These are phyloP conservation scores for Vulpes vulpes DNA, from an alignment of 2,113 vertebrate genomes.

Conservation along the genomic window DNA sequence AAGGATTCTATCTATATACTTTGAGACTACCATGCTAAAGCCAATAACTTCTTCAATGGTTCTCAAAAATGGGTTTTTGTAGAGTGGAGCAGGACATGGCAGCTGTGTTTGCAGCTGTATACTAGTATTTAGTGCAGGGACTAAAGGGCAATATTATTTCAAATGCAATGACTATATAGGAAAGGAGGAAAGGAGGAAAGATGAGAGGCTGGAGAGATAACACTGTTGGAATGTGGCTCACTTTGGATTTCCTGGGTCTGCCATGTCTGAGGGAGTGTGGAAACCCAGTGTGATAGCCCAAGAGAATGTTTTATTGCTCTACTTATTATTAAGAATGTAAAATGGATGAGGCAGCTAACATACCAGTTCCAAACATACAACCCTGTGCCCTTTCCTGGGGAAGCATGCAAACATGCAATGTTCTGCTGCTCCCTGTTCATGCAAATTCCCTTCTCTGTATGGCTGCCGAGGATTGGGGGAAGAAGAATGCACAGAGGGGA, in stretches of 20 bases:
- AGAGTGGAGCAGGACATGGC: background rate
- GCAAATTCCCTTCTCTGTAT: background rate
- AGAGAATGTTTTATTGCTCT: background rate
- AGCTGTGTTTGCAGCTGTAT: background rate
- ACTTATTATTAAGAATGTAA: background rate
- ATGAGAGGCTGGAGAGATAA: background rate
- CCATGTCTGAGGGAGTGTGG: background rate
- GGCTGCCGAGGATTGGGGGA: background rate
- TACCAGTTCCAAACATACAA: background rate
- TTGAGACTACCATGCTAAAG: background rate
- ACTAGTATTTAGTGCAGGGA: background rate
- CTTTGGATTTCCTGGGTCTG: background rate
- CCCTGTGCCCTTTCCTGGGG: background rate
- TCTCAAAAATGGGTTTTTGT: background rate
- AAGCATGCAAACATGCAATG: accelerated
- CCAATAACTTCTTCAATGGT: background rate
- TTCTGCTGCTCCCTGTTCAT: background rate
- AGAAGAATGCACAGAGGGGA: background rate
- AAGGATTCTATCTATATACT: background rate
- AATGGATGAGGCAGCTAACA: background rate
- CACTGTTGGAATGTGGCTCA: background rate
- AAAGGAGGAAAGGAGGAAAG: background rate
- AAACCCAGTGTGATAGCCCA: background rate
- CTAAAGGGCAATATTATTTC: background rate
- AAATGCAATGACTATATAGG: background rate